Evolutionary conservation across 2,888 invertebrate species (phyloP).

Genomic region (Microplitis manilae): DNA sequence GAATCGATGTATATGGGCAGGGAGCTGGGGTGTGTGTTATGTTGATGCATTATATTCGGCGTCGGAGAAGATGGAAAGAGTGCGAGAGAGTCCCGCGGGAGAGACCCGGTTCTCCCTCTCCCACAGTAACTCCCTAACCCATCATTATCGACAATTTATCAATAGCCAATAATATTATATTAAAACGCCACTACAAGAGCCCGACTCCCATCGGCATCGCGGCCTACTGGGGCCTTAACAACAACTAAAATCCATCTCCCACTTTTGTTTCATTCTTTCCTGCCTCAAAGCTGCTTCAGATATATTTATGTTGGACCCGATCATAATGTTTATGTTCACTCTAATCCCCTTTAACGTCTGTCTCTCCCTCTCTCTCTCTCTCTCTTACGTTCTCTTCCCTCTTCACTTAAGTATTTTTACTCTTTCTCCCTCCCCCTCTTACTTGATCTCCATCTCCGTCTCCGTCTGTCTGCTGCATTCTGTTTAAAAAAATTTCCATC

Average conservation of each 20-base stretch:
- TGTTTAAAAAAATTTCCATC: slow-evolving; percentile 44
- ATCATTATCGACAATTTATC: slow-evolving; percentile 72
- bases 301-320: slow-evolving; percentile 56
- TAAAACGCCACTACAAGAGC: slow-evolving; percentile 60
- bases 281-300: slow-evolving; percentile 34
- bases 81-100: slow-evolving; percentile 42
- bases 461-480: not conserved
- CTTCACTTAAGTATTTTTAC: too few relatives aligned
- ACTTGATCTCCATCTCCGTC: not conserved
- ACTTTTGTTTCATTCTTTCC: slow-evolving; percentile 33
- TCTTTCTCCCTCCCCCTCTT: not conserved
- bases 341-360: slow-evolving; percentile 15
- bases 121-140: slow-evolving; percentile 61
- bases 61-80: slow-evolving; percentile 44
- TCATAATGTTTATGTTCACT: slow-evolving; percentile 61
- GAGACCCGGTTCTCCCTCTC: slow-evolving; percentile 39
- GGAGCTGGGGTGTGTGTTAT: slow-evolving; percentile 1
- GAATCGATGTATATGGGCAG: not conserved
- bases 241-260: slow-evolving; percentile 18
- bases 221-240: slow-evolving; percentile 43
- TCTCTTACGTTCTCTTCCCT: too few relatives aligned
- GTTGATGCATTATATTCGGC: not conserved
- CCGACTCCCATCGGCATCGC: slow-evolving; percentile 41
- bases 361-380: not conserved
- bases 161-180: slow-evolving; percentile 72